phyloP scores from a whole-genome alignment of 2,888 invertebrate species.

The Diploptera punctata region DNA sequence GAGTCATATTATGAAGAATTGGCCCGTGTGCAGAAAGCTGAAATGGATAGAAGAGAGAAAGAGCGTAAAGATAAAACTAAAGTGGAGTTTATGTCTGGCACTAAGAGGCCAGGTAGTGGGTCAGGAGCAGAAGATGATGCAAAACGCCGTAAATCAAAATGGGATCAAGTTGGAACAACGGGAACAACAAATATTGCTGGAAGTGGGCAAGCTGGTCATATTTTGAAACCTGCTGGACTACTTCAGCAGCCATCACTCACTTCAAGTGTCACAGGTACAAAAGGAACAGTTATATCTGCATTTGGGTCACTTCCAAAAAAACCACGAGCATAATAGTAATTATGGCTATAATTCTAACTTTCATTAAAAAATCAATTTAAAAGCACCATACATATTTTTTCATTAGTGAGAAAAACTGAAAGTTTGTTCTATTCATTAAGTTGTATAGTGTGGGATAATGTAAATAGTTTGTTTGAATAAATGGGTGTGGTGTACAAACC shows the following conservation, averaged over 20 bases:
- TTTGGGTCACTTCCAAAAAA: constrained; percentile 91
- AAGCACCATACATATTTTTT: no score
- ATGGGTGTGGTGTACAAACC: no score
- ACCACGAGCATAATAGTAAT: constrained; percentile 59
- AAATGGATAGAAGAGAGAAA: constrained; percentile 92
- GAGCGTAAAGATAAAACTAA: constrained; percentile 86
- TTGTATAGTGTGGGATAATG: no score
- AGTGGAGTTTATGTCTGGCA: constrained; percentile 83
- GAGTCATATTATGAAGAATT: constrained; percentile 94
- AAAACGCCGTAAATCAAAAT: constrained; percentile 87
- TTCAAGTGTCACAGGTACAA: constrained; percentile 85
- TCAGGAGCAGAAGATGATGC: constrained; percentile 69
- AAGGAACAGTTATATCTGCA: constrained; percentile 91
- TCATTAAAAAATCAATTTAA: no score
- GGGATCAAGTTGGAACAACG: constrained; percentile 94
- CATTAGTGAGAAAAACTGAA: no score
- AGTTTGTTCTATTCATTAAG: no score
- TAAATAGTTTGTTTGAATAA: no score
- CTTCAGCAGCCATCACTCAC: constrained; percentile 75
- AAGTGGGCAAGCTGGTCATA: constrained; percentile 55
- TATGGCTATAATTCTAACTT: no score
- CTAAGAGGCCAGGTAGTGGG: constrained; percentile 53
- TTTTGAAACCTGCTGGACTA: constrained; percentile 71
- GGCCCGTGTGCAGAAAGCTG: constrained; percentile 85
- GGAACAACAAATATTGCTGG: constrained; percentile 39